Evolutionary conservation across 2,888 invertebrate genomes (phyloP).

Genomic region (Rhogogaster chlorosoma): DNA sequence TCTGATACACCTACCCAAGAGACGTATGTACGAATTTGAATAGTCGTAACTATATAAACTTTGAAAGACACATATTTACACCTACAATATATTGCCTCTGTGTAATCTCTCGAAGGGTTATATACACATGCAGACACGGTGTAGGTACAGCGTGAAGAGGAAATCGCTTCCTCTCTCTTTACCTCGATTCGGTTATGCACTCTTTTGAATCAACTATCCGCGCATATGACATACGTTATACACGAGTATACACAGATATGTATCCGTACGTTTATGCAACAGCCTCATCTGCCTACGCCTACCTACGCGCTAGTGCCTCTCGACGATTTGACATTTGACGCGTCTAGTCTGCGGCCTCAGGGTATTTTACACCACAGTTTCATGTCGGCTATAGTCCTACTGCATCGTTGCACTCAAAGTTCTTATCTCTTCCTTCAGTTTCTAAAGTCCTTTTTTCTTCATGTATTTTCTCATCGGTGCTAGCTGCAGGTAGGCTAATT

Average conservation of each 20-base stretch:
- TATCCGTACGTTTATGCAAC: conserved; percentile 7
- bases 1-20: not conserved
- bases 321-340: conserved; percentile 34
- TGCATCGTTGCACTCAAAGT: not conserved
- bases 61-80: conserved; percentile 5
- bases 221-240: not conserved
- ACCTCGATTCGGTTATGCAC: not conserved
- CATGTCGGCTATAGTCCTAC: no score
- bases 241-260: not conserved
- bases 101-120: not conserved
- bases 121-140: not conserved
- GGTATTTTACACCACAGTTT: conserved; percentile 5
- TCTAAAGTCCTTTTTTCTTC: not conserved
- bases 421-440: not conserved
- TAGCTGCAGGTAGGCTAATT: not conserved
- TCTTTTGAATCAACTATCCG: not conserved
- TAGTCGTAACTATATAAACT: not conserved
- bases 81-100: not conserved
- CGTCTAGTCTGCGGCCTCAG: not conserved
- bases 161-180: not conserved
- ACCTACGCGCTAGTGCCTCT: conserved; percentile 13
- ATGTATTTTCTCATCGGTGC: not conserved
- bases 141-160: not conserved
- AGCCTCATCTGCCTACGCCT: conserved; percentile 40
- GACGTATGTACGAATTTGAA: not conserved